Evolutionary conservation across 2,113 vertebrate species (phyloP), one percentile per base, ranked within the genome.

Genomic region (Hemiprocne comata): DNA sequence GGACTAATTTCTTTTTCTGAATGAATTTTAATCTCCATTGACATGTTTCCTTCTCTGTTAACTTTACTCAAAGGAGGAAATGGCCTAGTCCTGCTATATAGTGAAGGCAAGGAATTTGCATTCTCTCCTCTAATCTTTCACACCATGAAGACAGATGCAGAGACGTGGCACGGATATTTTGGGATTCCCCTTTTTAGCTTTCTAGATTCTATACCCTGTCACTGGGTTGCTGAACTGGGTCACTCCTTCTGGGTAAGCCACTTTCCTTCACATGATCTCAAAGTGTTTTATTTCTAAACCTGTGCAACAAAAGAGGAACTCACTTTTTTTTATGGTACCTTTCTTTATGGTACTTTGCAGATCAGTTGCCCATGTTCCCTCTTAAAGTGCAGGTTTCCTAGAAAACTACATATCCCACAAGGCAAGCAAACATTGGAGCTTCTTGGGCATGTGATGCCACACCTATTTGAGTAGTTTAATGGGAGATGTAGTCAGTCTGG

Each of bases 351-450:
- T 62, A 70, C 19, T 69, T 28, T 26, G 57, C 54, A 79, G 23
- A 54, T 17, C 40, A 33, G 13, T 16, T 0, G 2, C 10, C 36
- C 17, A 11, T n/a, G 13, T 53, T 85, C 10, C 11, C 5, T 40
- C 17, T 54, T 33, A 38, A 7, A 18, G 11, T 21, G 8, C 17
- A 55, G 20, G 69, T 65, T 73, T 94, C 60, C 75, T 93, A 77
- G 51, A 94, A 93, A 95, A 95, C 89, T 91, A 53, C 42, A 50
- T 29, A 85, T 87, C 19, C 58, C 70, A 66, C 57, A 89, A 69
- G 36, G 54, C 29, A 85, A 81, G 50, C 9, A 67, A 38, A 55
- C 4, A 7, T 5, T 85, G 42, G 75, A 73, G n/a, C 7, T 20
- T 65, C 81, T 29, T 4, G 38, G 25, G 36, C 36, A 17, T 26